Base-by-base conservation (phyloP, 37 sponge, comb jelly and placozoan species). In the Axinella damicornis region DNA sequence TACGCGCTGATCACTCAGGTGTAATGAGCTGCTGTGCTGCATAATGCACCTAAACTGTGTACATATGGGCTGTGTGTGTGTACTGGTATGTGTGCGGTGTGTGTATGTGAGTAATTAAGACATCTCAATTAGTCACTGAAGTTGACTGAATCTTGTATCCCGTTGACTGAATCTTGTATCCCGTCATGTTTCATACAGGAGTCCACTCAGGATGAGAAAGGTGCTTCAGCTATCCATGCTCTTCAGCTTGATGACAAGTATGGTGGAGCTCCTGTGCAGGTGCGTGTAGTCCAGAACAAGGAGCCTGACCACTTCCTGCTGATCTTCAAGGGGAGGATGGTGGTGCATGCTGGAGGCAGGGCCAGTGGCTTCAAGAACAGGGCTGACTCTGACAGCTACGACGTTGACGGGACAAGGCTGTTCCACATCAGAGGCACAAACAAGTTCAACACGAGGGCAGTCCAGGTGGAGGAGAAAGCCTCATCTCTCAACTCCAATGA, bases 291-390 rank as follows among this genome's bases (percentile, higher is more conserved):
- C 28, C 90, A 92, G 83, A 73, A 83, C 76, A 97, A 97, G 65
- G 97, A 97, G 69, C 97, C 97, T 15, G 87, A 92, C 25, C 98
- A 98, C 57, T 94, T 98, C 78, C 78, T 93, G 34, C 72, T 88
- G 30, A 39, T 96, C 61, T 98, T 98, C 90, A 83, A 85, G 52
- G 92, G 96, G 33, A 79, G 79, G 60, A 95, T 98, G 88, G 83
- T 93, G 53, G 81, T 97, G 41, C 90, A 92, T 60, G 35, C 82
- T 35, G 92, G 96, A 37, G 98, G 98, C 25, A 88, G 74, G 61
- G 98, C 97, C 33, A 91, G 94, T 53, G 98, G 92, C n/a, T 95
- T 95, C 88, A 98, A 95, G 96, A 92, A 91, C 73, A 21, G 80
- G 20, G 52, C 57, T 69, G 97, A 88, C 53, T 72, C 30, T 21